Base-by-base conservation (phyloP, 1,140 invertebrate species). In the Drosophila pallidifrons region DNA sequence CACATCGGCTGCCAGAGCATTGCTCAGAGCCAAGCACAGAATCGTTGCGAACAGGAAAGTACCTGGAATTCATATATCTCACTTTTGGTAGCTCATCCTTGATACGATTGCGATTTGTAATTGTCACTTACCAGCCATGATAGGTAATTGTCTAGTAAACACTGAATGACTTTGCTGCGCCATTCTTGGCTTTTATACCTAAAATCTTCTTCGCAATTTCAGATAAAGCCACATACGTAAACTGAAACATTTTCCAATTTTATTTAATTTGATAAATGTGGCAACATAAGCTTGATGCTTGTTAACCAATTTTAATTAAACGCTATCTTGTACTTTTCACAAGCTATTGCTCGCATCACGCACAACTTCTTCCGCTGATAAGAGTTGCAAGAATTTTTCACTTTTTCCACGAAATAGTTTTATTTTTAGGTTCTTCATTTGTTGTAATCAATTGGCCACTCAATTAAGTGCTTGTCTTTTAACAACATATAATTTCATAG, bases 281-380 rank as follows among this genome's bases (percentile, higher is more conserved):
- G 43, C n/a, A 41, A 49, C 65, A 52, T 66, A 30, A 47, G 59
- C 46, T 49, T 43, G 38, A 32, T 32, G 28, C 5, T 51, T 64
- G 67, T 64, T 63, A 75, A 78, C 66, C 64, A 76, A 67, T 67
- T 83, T 85, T 74, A 83, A 83, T 83, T 83, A 83, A 83, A 70
- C 60, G 13, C 72, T 83, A 80, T 70, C 59, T 55, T 28, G 28
- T 13, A n/a, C n/a, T 63, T 46, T 43, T n/a, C 41, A 43, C 41
- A 13, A 43, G 41, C 11, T 5, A 13, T 43, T 43, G 5, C 41
- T 13, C 1, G 1, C 4, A 43, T 43, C 41, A 43, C 11, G 5
- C 41, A n/a, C 41, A 38, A 38, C 35, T 8, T 38, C 41, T 43
- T 13, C 3, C 0, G 3, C 41, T 28, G 20, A 49, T 25, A 49